Evolutionary conservation across 2,797 vertebrate species (phyloP).

Genomic region (Percopsis omiscomaycus): DNA sequence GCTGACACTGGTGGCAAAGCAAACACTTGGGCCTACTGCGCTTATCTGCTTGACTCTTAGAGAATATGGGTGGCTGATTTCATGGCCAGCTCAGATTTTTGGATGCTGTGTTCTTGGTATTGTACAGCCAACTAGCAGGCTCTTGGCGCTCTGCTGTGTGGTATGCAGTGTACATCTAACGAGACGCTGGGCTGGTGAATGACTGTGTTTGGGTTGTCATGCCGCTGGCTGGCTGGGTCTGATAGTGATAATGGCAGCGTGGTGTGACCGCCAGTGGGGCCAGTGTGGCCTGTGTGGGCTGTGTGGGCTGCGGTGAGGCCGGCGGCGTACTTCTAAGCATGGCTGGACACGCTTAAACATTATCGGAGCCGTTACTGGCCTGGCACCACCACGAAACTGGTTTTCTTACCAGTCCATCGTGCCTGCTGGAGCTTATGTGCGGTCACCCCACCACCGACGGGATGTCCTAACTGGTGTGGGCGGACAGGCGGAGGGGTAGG

Average conservation of each 20-base stretch:
- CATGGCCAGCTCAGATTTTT: constrained; percentile 46
- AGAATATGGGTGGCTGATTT: constrained; percentile 66
- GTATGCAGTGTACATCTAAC: constrained; percentile 43
- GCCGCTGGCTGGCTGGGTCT: constrained; percentile 46
- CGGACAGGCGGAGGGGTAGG: constrained; percentile 26
- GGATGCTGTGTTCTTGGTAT: constrained; percentile 40
- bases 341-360: constrained; percentile 44
- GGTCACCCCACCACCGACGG: constrained; percentile 53
- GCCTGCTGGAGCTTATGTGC: constrained; percentile 52
- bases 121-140: constrained; percentile 36
- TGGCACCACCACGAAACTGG: constrained; percentile 28
- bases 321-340: constrained; percentile 40
- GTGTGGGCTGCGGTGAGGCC: constrained; percentile 38
- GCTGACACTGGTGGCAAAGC: constrained; percentile 25
- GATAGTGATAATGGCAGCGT: constrained; percentile 34
- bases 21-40: constrained; percentile 27
- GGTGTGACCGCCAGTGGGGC: constrained; percentile 36
- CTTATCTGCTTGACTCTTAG: constrained; percentile 4
- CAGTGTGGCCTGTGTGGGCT: constrained; percentile 12
- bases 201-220: constrained; percentile 66
- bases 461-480: constrained; percentile 34
- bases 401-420: constrained; percentile 56
- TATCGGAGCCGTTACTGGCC: constrained; percentile 40
- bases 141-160: constrained; percentile 44
- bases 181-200: constrained; percentile 61